A percentile compares a stretch with the other conserved stretches of the same genome.
phyloP scores from a whole-genome alignment of 2,888 invertebrate species.

The Parelbella ahira region DNA sequence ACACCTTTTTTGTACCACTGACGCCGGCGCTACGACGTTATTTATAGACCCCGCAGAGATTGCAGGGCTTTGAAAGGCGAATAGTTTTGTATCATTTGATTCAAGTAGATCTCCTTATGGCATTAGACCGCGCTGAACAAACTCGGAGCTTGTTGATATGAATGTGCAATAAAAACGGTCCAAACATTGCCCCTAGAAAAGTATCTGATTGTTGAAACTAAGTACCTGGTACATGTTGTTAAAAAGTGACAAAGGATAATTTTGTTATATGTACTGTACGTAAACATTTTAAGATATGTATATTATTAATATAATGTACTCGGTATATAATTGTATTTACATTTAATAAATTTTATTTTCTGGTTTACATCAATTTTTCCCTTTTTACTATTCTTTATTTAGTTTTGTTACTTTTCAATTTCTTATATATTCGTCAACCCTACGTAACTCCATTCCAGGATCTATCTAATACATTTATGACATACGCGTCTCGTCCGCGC shows the following conservation, averaged over 20 bases:
- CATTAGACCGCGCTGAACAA: background rate
- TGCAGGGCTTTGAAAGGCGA: slow-evolving; percentile 21
- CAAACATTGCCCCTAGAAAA: background rate
- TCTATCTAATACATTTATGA: slow-evolving; percentile 11
- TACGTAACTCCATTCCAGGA: background rate
- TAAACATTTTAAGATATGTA: too few relatives aligned
- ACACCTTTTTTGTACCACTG: slow-evolving; percentile 19
- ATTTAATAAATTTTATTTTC: too few relatives aligned
- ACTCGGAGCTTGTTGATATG: background rate
- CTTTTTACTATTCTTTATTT: too few relatives aligned
- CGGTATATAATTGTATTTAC: too few relatives aligned
- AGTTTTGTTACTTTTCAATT: too few relatives aligned
- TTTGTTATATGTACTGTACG: too few relatives aligned
- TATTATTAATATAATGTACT: too few relatives aligned
- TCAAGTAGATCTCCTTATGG: slow-evolving; percentile 18
- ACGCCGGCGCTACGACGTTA: slow-evolving; percentile 24
- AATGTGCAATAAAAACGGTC: slow-evolving; percentile 5
- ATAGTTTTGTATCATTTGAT: slow-evolving; percentile 22
- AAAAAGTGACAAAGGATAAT: too few relatives aligned
- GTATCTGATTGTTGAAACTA: too few relatives aligned
- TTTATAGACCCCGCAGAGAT: slow-evolving; percentile 22
- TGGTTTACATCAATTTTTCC: too few relatives aligned
- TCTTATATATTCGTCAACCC: too few relatives aligned
- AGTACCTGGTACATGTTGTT: too few relatives aligned
- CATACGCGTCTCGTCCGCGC: slow-evolving; percentile 4